Conservation (phyloP, 2,888 invertebrate genomes). For the Megamerina dolium region DNA sequence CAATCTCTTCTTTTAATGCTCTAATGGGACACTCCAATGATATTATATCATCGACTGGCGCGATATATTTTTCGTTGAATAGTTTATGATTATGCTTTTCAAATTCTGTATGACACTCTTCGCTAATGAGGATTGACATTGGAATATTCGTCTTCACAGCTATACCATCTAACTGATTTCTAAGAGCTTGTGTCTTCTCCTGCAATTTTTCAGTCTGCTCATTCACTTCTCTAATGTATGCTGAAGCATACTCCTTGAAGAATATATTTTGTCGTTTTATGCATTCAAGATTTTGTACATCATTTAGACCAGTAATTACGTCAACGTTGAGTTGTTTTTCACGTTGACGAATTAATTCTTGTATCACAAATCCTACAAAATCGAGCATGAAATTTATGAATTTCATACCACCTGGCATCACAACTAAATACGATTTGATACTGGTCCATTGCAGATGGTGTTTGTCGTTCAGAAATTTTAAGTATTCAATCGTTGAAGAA, state of each 20-base stretch:
- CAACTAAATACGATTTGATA: slow-evolving; percentile 44
- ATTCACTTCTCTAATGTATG: slow-evolving; percentile 32
- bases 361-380: slow-evolving; percentile 37
- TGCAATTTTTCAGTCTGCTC: slow-evolving; percentile 22
- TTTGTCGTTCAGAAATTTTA: slow-evolving; percentile 43
- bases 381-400: slow-evolving; percentile 44
- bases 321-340: slow-evolving; percentile 29
- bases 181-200: slow-evolving; percentile 24
- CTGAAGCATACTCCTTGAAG: slow-evolving; percentile 37
- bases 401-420: slow-evolving; percentile 47
- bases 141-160: slow-evolving; percentile 19
- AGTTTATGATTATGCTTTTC: slow-evolving; percentile 25
- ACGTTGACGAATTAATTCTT: slow-evolving; percentile 36
- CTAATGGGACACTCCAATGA: slow-evolving; percentile 26
- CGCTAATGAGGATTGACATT: slow-evolving; percentile 21
- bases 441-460: slow-evolving; percentile 41
- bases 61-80: slow-evolving; percentile 20
- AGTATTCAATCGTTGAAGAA: slow-evolving; percentile 41
- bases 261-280: slow-evolving; percentile 30
- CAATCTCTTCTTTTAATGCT: slow-evolving; percentile 32
- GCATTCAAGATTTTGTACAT: slow-evolving; percentile 16
- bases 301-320: slow-evolving; percentile 11
- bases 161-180: slow-evolving; percentile 22
- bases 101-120: slow-evolving; percentile 28
- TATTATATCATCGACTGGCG: slow-evolving; percentile 17